Base-by-base conservation (phyloP, 2,888 invertebrate genomes). In the Phortica okadai region DNA sequence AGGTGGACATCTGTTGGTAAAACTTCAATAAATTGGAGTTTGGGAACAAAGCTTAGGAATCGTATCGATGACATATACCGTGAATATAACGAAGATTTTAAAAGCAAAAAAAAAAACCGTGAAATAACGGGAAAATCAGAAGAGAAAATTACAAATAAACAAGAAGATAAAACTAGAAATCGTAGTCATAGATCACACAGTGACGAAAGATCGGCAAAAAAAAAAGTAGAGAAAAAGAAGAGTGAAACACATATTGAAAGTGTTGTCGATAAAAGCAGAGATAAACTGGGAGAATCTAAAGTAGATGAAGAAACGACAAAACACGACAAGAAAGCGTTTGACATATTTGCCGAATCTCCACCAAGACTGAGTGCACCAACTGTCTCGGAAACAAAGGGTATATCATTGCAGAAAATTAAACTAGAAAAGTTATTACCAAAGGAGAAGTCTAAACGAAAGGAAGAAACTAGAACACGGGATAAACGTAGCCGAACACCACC, bases 331-430 rank as follows among this genome's bases (percentile, higher is more conserved):
- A 66, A 64, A 75, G 41, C 16, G 33, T 83, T 82, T 56, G 89
- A 90, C 78, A 89, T 89, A 80, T 90, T 89, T 75, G 89, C 89
- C 33, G 89, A 88, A 72, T 89, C 90, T 6, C 88, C 89, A 67
- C 85, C 89, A 80, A 82, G 84, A 85, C 76, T 79, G 80, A 82
- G 11, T 42, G 21, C 45, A 33, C 10, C 67, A 16, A 44, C 67
- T 44, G n/a, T 72, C 75, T 78, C 41, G 16, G 5, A 14, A 64
- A 64, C 11, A 42, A 33, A 69, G 1, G 14, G 8, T n/a, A 21
- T 11, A 21, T 25, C 33, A 62, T 16, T 10, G 10, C 21, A 62
- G 62, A 25, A 10, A 25, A 10, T 25, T n/a, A 62, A 50, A 11
- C 10, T 2, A 50, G 50, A 50, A 14, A 8, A 50, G 8, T 50